Evolutionary conservation across 2,797 vertebrate species (phyloP).

Genomic region (Champsocephalus gunnari): DNA sequence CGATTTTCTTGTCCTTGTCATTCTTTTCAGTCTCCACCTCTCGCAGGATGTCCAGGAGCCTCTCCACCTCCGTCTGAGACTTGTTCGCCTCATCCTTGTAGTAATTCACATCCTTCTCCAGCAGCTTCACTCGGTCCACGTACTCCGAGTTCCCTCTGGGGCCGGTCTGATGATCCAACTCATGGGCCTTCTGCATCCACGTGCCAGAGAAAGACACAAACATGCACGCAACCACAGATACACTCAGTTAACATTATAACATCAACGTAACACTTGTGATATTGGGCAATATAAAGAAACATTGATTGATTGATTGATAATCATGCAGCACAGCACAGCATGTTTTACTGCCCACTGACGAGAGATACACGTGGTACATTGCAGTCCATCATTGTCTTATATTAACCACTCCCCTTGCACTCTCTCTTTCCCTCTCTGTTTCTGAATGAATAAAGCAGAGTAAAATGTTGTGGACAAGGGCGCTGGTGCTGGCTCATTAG

Average conservation of each 20-base stretch:
- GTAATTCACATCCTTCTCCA: slow-evolving; percentile 95
- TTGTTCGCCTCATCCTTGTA: slow-evolving; percentile 95
- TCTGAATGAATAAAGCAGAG: slow-evolving; percentile 57
- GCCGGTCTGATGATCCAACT: slow-evolving; percentile 91
- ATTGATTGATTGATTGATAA: neutral
- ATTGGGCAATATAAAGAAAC: too few relatives aligned
- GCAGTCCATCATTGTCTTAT: slow-evolving; percentile 43
- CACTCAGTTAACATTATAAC: slow-evolving; percentile 30
- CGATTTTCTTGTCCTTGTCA: slow-evolving; percentile 99
- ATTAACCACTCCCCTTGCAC: slow-evolving; percentile 32
- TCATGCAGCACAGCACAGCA: slow-evolving; percentile 26
- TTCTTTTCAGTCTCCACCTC: slow-evolving; percentile 99
- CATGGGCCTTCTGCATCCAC: slow-evolving; percentile 90
- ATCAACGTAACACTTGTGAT: neutral
- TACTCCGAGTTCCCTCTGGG: slow-evolving; percentile 93
- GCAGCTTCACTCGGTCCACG: slow-evolving; percentile 92
- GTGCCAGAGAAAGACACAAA: slow-evolving; percentile 32
- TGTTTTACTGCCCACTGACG: slow-evolving; percentile 41
- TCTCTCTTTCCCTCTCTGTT: slow-evolving; percentile 27
- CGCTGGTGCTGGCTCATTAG: slow-evolving; percentile 66
- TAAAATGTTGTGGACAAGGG: slow-evolving; percentile 65
- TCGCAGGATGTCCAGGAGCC: slow-evolving; percentile 96
- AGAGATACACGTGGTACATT: slow-evolving; percentile 47
- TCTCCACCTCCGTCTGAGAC: slow-evolving; percentile 94
- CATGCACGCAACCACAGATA: slow-evolving; percentile 23